phyloP scores from a whole-genome alignment of 1,140 invertebrate species.

The Drosophila paulistorum region DNA sequence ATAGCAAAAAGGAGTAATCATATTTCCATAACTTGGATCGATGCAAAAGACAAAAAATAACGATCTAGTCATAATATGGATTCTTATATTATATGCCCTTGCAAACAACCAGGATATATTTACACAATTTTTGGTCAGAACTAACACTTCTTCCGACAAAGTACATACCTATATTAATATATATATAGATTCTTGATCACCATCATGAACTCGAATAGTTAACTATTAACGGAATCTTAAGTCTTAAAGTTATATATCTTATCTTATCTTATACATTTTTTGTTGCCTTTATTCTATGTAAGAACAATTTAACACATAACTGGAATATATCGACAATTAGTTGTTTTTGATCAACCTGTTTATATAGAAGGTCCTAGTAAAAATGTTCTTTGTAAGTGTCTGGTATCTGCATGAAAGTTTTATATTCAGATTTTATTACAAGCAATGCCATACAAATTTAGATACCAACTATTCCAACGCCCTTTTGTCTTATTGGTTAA shows the following conservation, averaged over 20 bases:
- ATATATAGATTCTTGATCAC: background rate
- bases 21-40: slow-evolving; percentile 10
- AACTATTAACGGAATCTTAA: background rate
- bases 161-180: too few species aligned
- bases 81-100: slow-evolving; percentile 36
- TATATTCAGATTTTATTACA: background rate
- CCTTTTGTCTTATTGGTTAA: background rate
- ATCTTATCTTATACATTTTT: background rate
- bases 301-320: background rate
- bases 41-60: slow-evolving; percentile 30
- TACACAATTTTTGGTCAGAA: slow-evolving; percentile 19
- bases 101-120: slow-evolving; percentile 35
- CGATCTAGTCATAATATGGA: slow-evolving; percentile 70
- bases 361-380: background rate
- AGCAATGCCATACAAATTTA: background rate
- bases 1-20: slow-evolving; percentile 15
- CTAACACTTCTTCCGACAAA: background rate
- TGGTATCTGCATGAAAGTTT: background rate
- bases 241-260: background rate
- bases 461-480: background rate
- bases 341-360: too few species aligned
- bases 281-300: too few species aligned
- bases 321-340: background rate
- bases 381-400: background rate
- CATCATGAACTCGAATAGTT: background rate